Evolutionary conservation across 2,797 vertebrate genomes (phyloP).

Genomic region (Gadopsis bispinosus): DNA sequence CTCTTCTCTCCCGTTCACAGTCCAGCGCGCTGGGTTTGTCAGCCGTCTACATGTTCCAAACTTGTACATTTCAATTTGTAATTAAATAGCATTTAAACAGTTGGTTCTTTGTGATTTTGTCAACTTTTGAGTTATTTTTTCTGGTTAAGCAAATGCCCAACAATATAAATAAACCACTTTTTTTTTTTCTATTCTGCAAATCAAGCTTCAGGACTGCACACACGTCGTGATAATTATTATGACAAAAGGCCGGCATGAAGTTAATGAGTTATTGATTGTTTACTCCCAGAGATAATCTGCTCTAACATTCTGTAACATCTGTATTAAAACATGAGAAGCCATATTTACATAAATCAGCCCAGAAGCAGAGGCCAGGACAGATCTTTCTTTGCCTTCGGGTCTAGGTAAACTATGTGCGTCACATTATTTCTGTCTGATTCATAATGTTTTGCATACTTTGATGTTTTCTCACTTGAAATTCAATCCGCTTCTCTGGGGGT

Average conservation of each 20-base stretch:
- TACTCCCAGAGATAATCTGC: slow-evolving; percentile 67
- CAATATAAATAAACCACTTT: slow-evolving; percentile 65
- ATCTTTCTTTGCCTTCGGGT: slow-evolving; percentile 62
- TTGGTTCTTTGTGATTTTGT: slow-evolving; percentile 20
- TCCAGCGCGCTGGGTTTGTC: slow-evolving; percentile 16
- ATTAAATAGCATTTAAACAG: slow-evolving; percentile 28
- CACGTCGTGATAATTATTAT: slow-evolving; percentile 54
- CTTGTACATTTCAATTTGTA: slow-evolving; percentile 7
- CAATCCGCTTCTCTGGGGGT: slow-evolving; percentile 48
- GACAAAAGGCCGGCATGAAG: slow-evolving; percentile 63
- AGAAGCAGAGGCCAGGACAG: slow-evolving; percentile 42
- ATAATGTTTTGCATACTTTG: slow-evolving; percentile 59
- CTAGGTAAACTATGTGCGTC: slow-evolving; percentile 46
- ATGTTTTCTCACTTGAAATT: slow-evolving; percentile 57
- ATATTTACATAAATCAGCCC: slow-evolving; percentile 66
- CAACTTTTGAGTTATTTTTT: slow-evolving; percentile 22
- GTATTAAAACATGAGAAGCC: slow-evolving; percentile 65
- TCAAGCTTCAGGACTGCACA: slow-evolving; percentile 61
- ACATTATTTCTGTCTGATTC: slow-evolving; percentile 51
- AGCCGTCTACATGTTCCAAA: slow-evolving; percentile 6
- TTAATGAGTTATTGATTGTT: slow-evolving; percentile 78
- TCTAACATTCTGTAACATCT: slow-evolving; percentile 66
- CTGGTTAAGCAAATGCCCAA: slow-evolving; percentile 70
- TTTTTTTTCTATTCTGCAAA: slow-evolving; percentile 36
- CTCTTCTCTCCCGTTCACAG: slow-evolving; percentile 17